Base-by-base conservation (phyloP, 1,140 invertebrate species). In the Zaprionus kolodkinae region DNA sequence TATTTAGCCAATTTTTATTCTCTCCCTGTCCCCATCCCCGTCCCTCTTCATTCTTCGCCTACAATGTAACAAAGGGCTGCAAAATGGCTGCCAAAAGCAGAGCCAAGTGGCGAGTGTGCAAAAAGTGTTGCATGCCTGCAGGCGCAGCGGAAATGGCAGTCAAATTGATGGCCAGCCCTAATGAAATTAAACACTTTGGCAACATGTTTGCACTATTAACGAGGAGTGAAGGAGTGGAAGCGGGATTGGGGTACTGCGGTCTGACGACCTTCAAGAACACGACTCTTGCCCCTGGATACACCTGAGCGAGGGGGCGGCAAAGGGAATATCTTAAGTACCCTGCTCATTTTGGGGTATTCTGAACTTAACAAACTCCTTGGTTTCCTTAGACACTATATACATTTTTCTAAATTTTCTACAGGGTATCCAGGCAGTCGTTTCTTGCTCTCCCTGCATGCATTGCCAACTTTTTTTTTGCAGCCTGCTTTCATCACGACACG, bases 141-240 rank as follows among this genome's bases (percentile, higher is more conserved):
- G 77, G 80, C 70, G 77, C 78, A 61, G 17, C 48, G 67, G 57
- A 75, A 61, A 52, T 43, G 54, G 50, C 38, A 38, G 27, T 57
- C 63, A 79, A 79, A 73, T 87, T 72, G 69, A 82, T 72, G 77
- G 68, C 15, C 52, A 45, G 55, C 54, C 75, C 88, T 78, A 89
- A 88, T 88, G 74, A 83, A 84, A 76, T 72, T 71, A 78, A 69
- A 84, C 54, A 60, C 25, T 40, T 62, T 50, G 72, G 57, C 72
- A 71, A 21, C 55, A 17, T 60, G 67, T 54, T 50, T 59, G 30
- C 38, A 30, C 45, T 38, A 21, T 55, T 63, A 52, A 59, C 38
- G 9, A 11, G 30, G 33, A 25, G 36, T 35, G 61, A 5, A 11
- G 30, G 33, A 25, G 36, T 35, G 61, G 48, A 17, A 21, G 5